Conservation (phyloP, 1,140 invertebrate species). For the Scaptomyza pallida region DNA sequence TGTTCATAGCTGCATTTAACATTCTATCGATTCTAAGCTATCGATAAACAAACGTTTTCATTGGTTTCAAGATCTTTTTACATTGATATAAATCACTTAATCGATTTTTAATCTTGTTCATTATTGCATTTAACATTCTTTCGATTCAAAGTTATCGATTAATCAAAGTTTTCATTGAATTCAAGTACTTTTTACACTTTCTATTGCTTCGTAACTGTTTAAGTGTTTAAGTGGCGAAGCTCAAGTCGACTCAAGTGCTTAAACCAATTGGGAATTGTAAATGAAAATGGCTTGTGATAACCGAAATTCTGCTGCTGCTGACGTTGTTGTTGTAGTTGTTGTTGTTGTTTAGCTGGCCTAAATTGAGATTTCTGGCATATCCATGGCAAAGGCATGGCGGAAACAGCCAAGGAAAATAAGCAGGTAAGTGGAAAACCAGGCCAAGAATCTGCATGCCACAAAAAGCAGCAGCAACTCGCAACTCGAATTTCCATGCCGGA, state of each 20-base stretch:
- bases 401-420: not conserved
- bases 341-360: not conserved
- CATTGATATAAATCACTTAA: too few species aligned
- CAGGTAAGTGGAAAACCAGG: not conserved
- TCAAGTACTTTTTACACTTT: too few species aligned
- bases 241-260: not conserved
- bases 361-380: constrained; percentile 6
- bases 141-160: too few species aligned
- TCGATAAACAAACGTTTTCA: too few species aligned
- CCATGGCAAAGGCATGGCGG: not conserved
- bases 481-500: constrained; percentile 51
- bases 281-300: not conserved
- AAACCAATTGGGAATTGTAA: constrained; percentile 33
- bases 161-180: too few species aligned
- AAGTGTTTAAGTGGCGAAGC: not conserved
- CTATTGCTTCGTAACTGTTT: too few species aligned
- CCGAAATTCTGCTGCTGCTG: not conserved
- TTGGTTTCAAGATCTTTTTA: too few species aligned
- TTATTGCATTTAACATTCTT: too few species aligned
- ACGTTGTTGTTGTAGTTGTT: too few species aligned
- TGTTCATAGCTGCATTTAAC: too few species aligned
- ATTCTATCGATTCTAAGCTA: too few species aligned
- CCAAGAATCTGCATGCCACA: not conserved
- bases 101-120: too few species aligned
- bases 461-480: constrained; percentile 14